Conservation (phyloP, 2,888 invertebrate species). For the Neoscelio sp. region DNA sequence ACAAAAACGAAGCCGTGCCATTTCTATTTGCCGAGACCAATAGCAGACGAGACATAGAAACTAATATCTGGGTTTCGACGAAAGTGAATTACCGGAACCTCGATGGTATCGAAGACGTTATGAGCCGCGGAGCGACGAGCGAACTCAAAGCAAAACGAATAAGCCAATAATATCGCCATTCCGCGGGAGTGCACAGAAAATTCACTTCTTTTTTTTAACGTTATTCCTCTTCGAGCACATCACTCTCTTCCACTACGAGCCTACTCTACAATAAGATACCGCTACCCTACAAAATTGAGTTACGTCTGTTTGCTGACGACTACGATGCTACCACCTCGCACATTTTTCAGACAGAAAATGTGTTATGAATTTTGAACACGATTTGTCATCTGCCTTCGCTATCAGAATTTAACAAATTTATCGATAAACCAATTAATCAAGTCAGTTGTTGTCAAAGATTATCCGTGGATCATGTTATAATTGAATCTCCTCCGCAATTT, state of each 20-base stretch:
- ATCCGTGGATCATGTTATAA: slow-evolving; percentile 3
- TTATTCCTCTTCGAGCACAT: slow-evolving; percentile 60
- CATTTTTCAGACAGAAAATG: slow-evolving; percentile 30
- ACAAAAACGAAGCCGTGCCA: slow-evolving; percentile 50
- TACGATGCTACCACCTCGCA: slow-evolving; percentile 10
- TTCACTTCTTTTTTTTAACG: slow-evolving; percentile 57
- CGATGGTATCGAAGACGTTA: slow-evolving; percentile 67
- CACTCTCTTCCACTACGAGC: slow-evolving; percentile 59
- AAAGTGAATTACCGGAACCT: slow-evolving; percentile 69
- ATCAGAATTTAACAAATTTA: slow-evolving; percentile 20
- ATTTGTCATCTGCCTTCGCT: slow-evolving; percentile 9
- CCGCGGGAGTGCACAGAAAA: slow-evolving; percentile 66
- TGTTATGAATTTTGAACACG: slow-evolving; percentile 11
- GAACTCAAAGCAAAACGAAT: slow-evolving; percentile 68
- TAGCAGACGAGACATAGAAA: slow-evolving; percentile 61
- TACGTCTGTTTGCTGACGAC: slow-evolving; percentile 58
- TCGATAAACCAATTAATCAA: slow-evolving; percentile 4
- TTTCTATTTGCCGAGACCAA: slow-evolving; percentile 64
- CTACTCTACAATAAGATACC: slow-evolving; percentile 60
- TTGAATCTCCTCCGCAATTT: background rate
- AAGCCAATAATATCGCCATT: slow-evolving; percentile 68
- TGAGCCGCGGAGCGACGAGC: slow-evolving; percentile 63
- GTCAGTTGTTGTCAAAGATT: slow-evolving; percentile 10
- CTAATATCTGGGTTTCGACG: slow-evolving; percentile 65
- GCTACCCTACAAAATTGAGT: slow-evolving; percentile 55